phyloP scores from a whole-genome alignment of 2,888 invertebrate species.

The Amorpha juglandis region DNA sequence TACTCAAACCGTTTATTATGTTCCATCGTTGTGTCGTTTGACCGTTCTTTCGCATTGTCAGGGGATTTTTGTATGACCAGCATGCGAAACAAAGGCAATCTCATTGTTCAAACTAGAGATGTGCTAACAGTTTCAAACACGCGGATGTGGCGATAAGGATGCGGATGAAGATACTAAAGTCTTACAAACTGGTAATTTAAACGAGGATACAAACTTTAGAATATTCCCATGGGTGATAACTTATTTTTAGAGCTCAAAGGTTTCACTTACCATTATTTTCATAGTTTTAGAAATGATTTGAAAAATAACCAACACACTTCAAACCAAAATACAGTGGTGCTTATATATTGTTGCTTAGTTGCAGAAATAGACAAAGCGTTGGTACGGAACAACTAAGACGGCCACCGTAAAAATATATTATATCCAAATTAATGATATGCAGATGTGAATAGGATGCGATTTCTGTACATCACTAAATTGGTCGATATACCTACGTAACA shows the following conservation, averaged over 20 bases:
- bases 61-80: slow-evolving; percentile 48
- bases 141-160: neutral
- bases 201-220: no score
- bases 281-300: no score
- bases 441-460: neutral
- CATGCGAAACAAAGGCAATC: slow-evolving; percentile 39
- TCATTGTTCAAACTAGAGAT: slow-evolving; percentile 7
- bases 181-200: no score
- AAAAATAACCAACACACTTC: no score
- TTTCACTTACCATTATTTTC: no score
- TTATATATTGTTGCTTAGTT: no score
- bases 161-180: neutral
- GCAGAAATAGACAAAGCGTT: no score
- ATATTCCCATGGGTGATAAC: no score
- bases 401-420: no score
- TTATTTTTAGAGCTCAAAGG: no score
- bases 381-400: no score
- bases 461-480: neutral
- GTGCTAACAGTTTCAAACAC: neutral
- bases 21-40: slow-evolving; percentile 39
- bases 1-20: slow-evolving; percentile 37
- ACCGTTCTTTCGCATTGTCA: slow-evolving; percentile 34
- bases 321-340: no score
- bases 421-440: neutral
- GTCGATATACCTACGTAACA: slow-evolving; percentile 5